Evolutionary conservation across 2,888 invertebrate species (phyloP), one percentile per base, ranked within the genome.

Genomic region (Torymus aiolomorphi): DNA sequence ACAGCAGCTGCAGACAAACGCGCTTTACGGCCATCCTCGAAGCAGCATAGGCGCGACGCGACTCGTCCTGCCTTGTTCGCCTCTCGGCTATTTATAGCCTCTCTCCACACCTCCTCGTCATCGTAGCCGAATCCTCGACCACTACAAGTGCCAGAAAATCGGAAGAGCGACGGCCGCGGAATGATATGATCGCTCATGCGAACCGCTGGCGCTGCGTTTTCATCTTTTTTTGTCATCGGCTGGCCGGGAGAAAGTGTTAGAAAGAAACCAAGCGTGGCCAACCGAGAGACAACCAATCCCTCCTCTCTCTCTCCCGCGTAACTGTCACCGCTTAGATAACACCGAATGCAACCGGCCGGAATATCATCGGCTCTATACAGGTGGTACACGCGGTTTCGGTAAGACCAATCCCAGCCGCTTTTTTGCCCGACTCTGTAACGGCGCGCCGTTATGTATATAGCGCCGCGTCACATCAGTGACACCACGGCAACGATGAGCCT

Each of bases 161-260:
- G 71, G 80, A 80, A 76, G 80, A 74, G 24, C 74, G n/a, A 42
- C 42, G 14, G 12, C 24, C 59, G 18, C 61, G 74, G 63, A 56
- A 74, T 65, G 56, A 74, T 74, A 74, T 74, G 74, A 31, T 11
- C 78, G 49, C 18, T 78, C 78, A 70, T 78, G 78, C 78, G 78
- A 63, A 42, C 66, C 18, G 70, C 63, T 1, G 16, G 14, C 62
- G 13, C 72, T 20, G 51, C 42, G 42, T 73, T 70, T 70, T 66
- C 71, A 66, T 71, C 80, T 80, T 76, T 71, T 72, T 71, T 42
- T 42, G 80, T 49, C 75, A 63, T 62, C 71, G 8, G 42, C 42
- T 8, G 42, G 69, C 16, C 49, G 67, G 59, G 80, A 75, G 76
- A 80, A 79, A 79, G 79, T 74, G 12, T 54, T 2, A 42, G 42